A percentile compares a stretch with the other conserved stretches of the same genome.
These are phyloP conservation scores for Drosophila sp. DNA, from an alignment of 1,140 invertebrate genomes.

Conservation along the genomic window DNA sequence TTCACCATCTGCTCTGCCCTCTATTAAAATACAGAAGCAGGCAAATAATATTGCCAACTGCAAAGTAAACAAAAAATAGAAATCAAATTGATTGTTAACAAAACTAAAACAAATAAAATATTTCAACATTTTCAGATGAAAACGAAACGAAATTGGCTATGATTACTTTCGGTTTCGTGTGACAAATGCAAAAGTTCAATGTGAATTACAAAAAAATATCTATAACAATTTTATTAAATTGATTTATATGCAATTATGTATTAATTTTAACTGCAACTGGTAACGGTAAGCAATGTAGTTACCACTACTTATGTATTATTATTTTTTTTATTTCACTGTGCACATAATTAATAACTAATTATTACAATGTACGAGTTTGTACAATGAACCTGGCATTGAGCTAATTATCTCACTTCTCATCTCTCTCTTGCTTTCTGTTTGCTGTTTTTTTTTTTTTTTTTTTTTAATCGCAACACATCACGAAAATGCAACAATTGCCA, in stretches of 20 bases:
- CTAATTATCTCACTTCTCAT: slow-evolving; percentile 35
- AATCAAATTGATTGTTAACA: neutral
- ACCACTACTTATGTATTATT: slow-evolving; percentile 37
- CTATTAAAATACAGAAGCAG: slow-evolving; percentile 45
- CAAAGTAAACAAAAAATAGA: neutral
- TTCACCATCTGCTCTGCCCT: slow-evolving; percentile 19
- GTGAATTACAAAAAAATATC: too few relatives aligned
- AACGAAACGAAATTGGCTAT: neutral
- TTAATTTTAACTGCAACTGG: slow-evolving; percentile 39
- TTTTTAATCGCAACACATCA: neutral
- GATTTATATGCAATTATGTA: slow-evolving; percentile 73
- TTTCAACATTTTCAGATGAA: neutral
- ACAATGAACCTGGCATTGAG: slow-evolving; percentile 45
- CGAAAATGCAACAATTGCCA: neutral
- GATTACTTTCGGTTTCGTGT: too few relatives aligned
- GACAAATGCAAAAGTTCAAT: too few relatives aligned
- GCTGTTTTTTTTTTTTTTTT: neutral
- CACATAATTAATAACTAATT: slow-evolving; percentile 55
- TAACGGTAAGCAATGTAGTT: slow-evolving; percentile 17
- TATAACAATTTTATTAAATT: slow-evolving; percentile 71
- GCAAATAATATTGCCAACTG: slow-evolving; percentile 42
- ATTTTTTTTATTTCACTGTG: slow-evolving; percentile 29
- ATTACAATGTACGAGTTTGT: slow-evolving; percentile 34
- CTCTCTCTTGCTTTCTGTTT: neutral
- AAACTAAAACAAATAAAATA: neutral